Evolutionary conservation across 2,797 vertebrate species (phyloP).

Genomic region (Aldrovandia affinis): DNA sequence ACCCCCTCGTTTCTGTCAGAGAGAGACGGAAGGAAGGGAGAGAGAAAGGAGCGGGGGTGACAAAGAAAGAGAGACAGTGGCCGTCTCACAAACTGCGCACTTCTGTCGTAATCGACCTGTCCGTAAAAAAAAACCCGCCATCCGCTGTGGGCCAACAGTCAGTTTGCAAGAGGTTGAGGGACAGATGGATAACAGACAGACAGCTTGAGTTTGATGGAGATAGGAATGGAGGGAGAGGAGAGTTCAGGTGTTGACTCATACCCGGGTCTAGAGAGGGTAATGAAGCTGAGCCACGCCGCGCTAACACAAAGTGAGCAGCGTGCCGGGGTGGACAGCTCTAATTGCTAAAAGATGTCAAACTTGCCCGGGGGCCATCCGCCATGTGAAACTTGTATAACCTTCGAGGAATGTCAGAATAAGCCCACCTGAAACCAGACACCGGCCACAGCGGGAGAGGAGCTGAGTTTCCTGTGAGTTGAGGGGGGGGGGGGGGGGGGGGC

Average conservation of each 20-base stretch:
- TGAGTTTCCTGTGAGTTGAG: not conserved
- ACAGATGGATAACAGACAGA: not conserved
- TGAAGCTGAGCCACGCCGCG: not conserved
- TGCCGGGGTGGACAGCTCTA: not conserved
- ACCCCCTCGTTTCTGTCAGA: not conserved
- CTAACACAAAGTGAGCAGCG: not conserved
- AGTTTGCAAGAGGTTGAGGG: not conserved
- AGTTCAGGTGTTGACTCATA: not conserved
- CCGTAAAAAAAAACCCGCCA: too few relatives aligned
- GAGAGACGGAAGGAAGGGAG: conserved; percentile 33
- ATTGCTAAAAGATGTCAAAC: conserved; percentile 23
- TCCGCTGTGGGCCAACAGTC: too few relatives aligned
- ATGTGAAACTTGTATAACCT: conserved; percentile 27
- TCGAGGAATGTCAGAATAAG: conserved; percentile 1
- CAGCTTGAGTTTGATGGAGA: too few relatives aligned
- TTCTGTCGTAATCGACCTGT: too few relatives aligned
- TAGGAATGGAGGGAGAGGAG: not conserved
- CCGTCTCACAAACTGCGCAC: too few relatives aligned
- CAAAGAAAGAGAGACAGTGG: not conserved
- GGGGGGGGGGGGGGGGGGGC: not conserved
- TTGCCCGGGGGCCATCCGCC: not conserved
- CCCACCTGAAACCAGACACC: conserved; percentile 25
- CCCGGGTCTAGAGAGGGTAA: not conserved
- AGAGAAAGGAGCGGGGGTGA: not conserved
- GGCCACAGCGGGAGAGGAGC: conserved; percentile 11